Percentiles rank a stretch among this genome's conserved stretches.
Conservation (phyloP, 2,888 invertebrate genomes). For the Calliopum simillimum region DNA sequence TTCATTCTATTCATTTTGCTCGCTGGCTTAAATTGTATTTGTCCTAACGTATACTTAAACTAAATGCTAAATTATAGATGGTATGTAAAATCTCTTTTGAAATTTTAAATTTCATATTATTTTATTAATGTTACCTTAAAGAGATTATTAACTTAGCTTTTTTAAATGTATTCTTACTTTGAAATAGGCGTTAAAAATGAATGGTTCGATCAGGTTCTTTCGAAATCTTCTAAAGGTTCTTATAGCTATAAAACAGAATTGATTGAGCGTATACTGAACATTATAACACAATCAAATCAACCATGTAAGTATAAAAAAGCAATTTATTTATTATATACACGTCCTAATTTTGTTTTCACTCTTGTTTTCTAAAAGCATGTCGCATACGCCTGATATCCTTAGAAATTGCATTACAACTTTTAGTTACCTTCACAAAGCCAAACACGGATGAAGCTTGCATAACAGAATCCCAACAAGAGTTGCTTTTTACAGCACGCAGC, state of each 20-base stretch:
- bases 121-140: too few species aligned
- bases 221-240: conserved; percentile 71
- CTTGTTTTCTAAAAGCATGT: conserved; percentile 72
- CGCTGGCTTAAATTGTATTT: conserved; percentile 29
- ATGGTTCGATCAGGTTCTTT: conserved; percentile 81
- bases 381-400: conserved; percentile 92
- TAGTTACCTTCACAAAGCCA: conserved; percentile 74
- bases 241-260: conserved; percentile 84
- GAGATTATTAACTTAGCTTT: too few species aligned
- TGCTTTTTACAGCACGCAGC: conserved; percentile 79
- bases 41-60: conserved; percentile 7
- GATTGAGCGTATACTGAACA: conserved; percentile 85
- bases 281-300: conserved; percentile 87
- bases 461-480: conserved; percentile 68
- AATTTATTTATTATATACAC: not conserved
- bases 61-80: conserved; percentile 37
- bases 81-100: conserved; percentile 38
- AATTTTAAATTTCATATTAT: too few species aligned
- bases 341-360: not conserved
- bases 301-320: conserved; percentile 73
- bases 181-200: conserved; percentile 82
- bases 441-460: conserved; percentile 58
- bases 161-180: too few species aligned
- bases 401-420: conserved; percentile 85
- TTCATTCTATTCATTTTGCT: conserved; percentile 26